Conservation (phyloP, 2,888 invertebrate genomes). For the Acholoe squamosa region DNA sequence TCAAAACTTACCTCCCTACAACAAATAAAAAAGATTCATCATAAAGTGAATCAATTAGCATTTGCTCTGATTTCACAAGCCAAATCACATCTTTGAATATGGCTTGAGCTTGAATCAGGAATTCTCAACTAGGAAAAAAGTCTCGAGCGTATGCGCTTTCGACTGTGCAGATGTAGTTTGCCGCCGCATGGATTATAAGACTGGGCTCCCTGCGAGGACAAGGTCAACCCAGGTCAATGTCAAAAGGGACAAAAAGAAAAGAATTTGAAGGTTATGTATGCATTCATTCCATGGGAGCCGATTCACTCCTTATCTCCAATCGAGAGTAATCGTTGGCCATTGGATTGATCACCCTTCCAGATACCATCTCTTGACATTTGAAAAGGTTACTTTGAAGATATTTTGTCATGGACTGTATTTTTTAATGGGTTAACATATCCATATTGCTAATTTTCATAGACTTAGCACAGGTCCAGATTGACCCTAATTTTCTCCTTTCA, state of each 20-base stretch:
- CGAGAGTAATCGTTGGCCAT: neutral
- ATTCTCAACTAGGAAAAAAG: neutral
- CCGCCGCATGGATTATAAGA: conserved; percentile 47
- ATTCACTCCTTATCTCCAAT: neutral
- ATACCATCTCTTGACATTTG: neutral
- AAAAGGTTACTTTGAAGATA: neutral
- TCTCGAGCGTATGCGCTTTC: conserved; percentile 33
- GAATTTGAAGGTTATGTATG: neutral
- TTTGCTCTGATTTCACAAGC: neutral
- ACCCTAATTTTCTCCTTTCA: no score
- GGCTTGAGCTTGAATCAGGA: neutral
- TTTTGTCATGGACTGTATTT: neutral
- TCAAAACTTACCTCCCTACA: neutral
- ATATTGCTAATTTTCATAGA: neutral
- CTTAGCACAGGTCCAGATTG: no score
- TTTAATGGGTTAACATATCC: neutral
- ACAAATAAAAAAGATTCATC: neutral
- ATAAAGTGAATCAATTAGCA: neutral
- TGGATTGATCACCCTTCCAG: neutral
- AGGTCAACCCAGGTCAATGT: neutral
- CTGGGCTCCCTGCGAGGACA: neutral
- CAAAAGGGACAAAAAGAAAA: neutral
- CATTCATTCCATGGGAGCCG: neutral
- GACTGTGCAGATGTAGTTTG: conserved; percentile 57
- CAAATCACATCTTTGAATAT: neutral